A percentile compares a stretch with the other conserved stretches of the same genome.
phyloP scores from a whole-genome alignment of 2,888 invertebrate species.

The Odiellus spinosus region DNA sequence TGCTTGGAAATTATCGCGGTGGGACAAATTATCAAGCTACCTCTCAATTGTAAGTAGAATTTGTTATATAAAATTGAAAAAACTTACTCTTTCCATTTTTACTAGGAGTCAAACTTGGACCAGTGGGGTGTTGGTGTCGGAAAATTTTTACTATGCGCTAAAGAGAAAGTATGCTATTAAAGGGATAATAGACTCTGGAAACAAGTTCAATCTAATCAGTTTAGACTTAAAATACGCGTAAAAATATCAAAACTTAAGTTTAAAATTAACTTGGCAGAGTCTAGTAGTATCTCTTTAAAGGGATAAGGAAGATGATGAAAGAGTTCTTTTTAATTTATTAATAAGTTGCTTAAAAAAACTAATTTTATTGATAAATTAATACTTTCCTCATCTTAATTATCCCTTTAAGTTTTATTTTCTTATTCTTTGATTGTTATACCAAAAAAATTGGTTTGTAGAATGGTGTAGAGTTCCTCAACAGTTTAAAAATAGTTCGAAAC shows the following conservation, averaged over 20 bases:
- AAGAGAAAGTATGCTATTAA: conserved; percentile 13
- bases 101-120: conserved; percentile 9
- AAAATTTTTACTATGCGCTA: conserved; percentile 31
- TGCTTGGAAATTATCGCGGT: conserved; percentile 69
- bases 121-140: conserved; percentile 61
- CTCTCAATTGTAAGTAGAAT: conserved; percentile 1
- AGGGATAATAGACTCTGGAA: no score
- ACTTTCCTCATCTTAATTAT: no score
- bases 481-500: conserved; percentile 25
- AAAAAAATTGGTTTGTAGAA: conserved; percentile 5
- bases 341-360: no score
- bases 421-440: conserved; percentile 23
- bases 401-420: no score
- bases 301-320: no score
- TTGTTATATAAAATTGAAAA: neutral
- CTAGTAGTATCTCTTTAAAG: no score
- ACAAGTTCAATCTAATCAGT: no score
- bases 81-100: conserved; percentile 2
- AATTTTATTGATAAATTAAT: no score
- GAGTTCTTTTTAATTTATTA: no score
- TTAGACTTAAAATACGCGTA: no score
- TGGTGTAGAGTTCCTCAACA: conserved; percentile 19
- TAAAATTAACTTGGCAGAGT: no score
- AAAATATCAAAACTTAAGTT: no score
- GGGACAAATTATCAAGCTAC: conserved; percentile 45